Evolutionary conservation across 2,888 invertebrate species (phyloP).

Genomic region (Drosophila affinis): DNA sequence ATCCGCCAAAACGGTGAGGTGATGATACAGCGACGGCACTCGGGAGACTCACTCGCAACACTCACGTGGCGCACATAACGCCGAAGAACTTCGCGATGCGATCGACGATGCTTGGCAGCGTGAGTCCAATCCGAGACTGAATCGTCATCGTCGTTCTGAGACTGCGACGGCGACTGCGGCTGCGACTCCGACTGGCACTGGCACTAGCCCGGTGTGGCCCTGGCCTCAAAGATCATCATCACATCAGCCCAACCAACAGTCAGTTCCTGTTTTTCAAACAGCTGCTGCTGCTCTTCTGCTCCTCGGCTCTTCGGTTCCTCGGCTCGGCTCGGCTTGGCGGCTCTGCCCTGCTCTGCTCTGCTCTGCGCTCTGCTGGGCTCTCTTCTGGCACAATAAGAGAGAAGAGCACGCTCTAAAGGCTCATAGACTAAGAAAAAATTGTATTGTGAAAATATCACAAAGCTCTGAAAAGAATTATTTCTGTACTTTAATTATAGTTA

Average conservation of each 20-base stretch:
- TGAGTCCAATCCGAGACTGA: slow-evolving; percentile 81
- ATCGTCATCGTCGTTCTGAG: slow-evolving; percentile 72
- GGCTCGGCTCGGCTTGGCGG: slow-evolving; percentile 22
- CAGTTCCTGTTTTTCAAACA: slow-evolving; percentile 65
- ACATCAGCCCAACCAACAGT: slow-evolving; percentile 46
- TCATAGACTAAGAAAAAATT: too few relatives aligned
- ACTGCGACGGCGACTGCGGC: slow-evolving; percentile 44
- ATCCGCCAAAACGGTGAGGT: slow-evolving; percentile 1
- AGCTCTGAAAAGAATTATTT: too few relatives aligned
- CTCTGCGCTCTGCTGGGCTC: slow-evolving; percentile 14
- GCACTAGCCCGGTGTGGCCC: slow-evolving; percentile 59
- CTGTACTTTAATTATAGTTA: neutral
- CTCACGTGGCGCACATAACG: slow-evolving; percentile 32
- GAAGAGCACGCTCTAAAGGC: neutral
- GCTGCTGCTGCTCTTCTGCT: slow-evolving; percentile 48
- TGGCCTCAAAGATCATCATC: slow-evolving; percentile 71
- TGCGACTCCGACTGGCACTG: too few relatives aligned
- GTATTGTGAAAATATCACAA: neutral
- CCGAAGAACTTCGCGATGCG: slow-evolving; percentile 36
- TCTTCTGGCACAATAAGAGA: slow-evolving; percentile 14
- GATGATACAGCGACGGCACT: slow-evolving; percentile 32
- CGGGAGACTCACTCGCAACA: slow-evolving; percentile 1
- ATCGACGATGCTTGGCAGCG: slow-evolving; percentile 78
- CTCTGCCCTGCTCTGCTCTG: slow-evolving; percentile 24
- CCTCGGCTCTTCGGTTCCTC: slow-evolving; percentile 18